Evolutionary conservation across 2,797 vertebrate species (phyloP).

Genomic region (Xerus rutilus): DNA sequence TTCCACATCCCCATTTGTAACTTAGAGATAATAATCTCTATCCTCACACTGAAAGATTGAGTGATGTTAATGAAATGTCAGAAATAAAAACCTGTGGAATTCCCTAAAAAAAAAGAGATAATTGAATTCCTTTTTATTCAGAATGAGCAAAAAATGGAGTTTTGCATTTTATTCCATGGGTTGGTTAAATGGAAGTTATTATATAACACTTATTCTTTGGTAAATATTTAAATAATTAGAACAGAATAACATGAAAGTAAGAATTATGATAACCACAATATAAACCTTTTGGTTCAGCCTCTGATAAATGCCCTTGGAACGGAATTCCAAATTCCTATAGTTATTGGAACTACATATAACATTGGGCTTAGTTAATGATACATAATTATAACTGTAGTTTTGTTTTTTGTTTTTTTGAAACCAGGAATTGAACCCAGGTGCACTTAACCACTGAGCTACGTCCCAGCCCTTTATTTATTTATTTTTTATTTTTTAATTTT

Average conservation of each 20-base stretch:
- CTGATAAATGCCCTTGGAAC: neutral
- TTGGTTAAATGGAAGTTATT: neutral
- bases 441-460: too few relatives aligned
- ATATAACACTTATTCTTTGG: neutral
- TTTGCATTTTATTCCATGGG: slow-evolving; percentile 36
- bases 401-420: too few relatives aligned
- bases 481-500: too few relatives aligned
- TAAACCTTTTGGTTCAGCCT: too few relatives aligned
- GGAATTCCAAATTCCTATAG: neutral
- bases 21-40: neutral
- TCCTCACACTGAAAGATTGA: neutral
- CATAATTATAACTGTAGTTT: too few relatives aligned
- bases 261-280: too few relatives aligned
- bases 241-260: neutral
- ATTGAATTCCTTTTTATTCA: neutral
- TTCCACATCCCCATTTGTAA: neutral
- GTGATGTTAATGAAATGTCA: slow-evolving; percentile 33
- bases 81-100: slow-evolving; percentile 28
- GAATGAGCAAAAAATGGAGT: slow-evolving; percentile 2
- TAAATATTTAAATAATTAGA: slow-evolving; percentile 39
- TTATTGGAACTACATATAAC: too few relatives aligned
- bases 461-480: too few relatives aligned
- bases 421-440: too few relatives aligned
- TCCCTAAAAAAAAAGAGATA: neutral
- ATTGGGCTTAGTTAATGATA: too few relatives aligned